Percentiles rank a stretch among this genome's conserved stretches.
These are phyloP conservation scores for Mesoclemmys tuberculata DNA, from an alignment of 2,113 vertebrate genomes.

Conservation along the genomic window DNA sequence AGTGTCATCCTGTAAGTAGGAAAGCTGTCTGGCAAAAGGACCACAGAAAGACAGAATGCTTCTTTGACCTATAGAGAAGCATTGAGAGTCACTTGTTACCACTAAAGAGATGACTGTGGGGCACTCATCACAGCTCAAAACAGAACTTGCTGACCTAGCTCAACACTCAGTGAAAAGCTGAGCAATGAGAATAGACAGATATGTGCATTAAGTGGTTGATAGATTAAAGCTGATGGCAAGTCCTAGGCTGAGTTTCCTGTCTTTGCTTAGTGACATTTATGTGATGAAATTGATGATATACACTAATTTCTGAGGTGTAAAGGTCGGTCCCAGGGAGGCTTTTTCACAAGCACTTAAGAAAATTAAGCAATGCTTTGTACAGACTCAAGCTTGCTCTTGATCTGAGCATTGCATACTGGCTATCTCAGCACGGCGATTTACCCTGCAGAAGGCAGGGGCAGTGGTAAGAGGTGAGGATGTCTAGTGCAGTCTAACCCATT, in stretches of 20 bases:
- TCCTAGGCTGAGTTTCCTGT: not conserved
- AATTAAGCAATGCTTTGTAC: not conserved
- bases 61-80: not conserved
- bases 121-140: not conserved
- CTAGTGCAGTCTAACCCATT: not conserved
- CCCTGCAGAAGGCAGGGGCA: not conserved
- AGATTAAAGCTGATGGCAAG: not conserved
- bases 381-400: not conserved
- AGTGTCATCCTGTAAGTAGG: not conserved
- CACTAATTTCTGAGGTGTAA: not conserved
- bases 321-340: not conserved
- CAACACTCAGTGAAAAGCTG: not conserved
- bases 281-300: accelerated
- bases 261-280: not conserved
- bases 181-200: not conserved
- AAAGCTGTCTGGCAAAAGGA: not conserved
- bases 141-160: not conserved
- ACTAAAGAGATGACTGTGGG: not conserved
- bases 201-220: not conserved
- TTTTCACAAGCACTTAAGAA: not conserved
- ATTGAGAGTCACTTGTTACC: not conserved
- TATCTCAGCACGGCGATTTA: not conserved
- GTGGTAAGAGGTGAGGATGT: not conserved
- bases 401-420: not conserved
- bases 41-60: not conserved